A percentile compares a stretch with the other conserved stretches of the same genome.
These are phyloP conservation scores for Drosophila buzzatii DNA, from an alignment of 2,888 invertebrate genomes.

Conservation along the genomic window DNA sequence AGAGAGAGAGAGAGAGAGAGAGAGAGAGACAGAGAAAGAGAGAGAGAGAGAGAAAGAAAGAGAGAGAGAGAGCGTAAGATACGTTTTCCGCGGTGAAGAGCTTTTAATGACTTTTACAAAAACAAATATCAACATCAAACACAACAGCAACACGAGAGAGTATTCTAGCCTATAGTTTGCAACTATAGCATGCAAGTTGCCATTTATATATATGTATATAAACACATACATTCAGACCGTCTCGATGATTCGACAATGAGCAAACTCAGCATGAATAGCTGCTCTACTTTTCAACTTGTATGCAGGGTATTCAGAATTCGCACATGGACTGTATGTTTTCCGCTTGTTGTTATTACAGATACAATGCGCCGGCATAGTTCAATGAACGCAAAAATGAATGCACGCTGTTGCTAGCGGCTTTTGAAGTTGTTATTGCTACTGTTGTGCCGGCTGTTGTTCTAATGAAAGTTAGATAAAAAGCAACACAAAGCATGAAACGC, in stretches of 20 bases:
- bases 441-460: conserved; percentile 54
- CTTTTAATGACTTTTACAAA: conserved; percentile 64
- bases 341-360: conserved; percentile 41
- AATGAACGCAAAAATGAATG: conserved; percentile 73
- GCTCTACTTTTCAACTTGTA: background rate
- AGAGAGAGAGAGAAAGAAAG: background rate
- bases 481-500: conserved; percentile 33
- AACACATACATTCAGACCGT: background rate
- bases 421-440: conserved; percentile 32
- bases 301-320: conserved; percentile 47
- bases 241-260: background rate
- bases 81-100: background rate
- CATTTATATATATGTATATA: background rate
- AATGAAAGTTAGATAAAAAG: conserved; percentile 74
- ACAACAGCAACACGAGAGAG: background rate
- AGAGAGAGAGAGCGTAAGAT: background rate
- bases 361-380: conserved; percentile 75
- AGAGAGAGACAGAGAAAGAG: background rate
- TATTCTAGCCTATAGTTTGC: background rate
- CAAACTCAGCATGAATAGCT: background rate
- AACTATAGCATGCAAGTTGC: conserved; percentile 1
- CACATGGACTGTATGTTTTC: conserved; percentile 55
- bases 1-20: background rate
- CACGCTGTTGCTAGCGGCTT: conserved; percentile 42
- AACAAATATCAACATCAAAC: conserved; percentile 32